phyloP scores from a whole-genome alignment of 2,888 invertebrate species.

The Cabera pusaria region DNA sequence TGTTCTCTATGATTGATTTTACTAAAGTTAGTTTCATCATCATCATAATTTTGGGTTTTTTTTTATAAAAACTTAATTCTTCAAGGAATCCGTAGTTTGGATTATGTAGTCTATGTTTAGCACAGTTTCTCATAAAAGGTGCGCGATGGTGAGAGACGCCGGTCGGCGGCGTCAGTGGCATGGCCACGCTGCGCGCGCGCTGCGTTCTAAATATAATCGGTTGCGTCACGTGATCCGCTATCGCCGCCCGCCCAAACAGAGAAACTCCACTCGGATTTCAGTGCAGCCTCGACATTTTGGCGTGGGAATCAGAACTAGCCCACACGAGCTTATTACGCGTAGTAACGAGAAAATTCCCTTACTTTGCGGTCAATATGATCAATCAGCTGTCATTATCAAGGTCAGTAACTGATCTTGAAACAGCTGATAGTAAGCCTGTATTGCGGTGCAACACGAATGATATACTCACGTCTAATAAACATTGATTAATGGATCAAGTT shows the following conservation, averaged over 20 bases:
- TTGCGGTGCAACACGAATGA: conserved; percentile 5
- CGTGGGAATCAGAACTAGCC: conserved; percentile 37
- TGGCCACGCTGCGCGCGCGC: conserved; percentile 65
- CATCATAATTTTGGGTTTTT: too few relatives aligned
- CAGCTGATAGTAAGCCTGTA: conserved; percentile 38
- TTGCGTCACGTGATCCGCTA: conserved; percentile 72
- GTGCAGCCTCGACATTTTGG: conserved; percentile 53
- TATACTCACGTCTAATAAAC: too few relatives aligned
- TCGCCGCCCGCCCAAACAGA: conserved; percentile 81
- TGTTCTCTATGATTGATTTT: too few relatives aligned
- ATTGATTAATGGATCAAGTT: too few relatives aligned
- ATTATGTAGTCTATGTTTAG: conserved; percentile 72
- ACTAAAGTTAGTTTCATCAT: too few relatives aligned
- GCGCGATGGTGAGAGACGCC: conserved; percentile 66
- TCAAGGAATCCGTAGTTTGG: too few relatives aligned
- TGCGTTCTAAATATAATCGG: conserved; percentile 74
- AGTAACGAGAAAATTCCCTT: conserved; percentile 33
- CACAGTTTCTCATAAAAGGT: conserved; percentile 75
- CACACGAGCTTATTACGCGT: conserved; percentile 19
- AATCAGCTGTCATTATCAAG: conserved; percentile 65
- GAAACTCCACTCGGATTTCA: conserved; percentile 81
- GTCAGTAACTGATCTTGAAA: conserved; percentile 51
- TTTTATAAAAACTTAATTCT: too few relatives aligned
- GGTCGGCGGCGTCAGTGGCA: conserved; percentile 54
- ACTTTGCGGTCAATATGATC: conserved; percentile 36